Evolutionary conservation across 2,797 vertebrate species (phyloP), one percentile per base, ranked within the genome.

Genomic region (Buphagus erythrorhynchus): DNA sequence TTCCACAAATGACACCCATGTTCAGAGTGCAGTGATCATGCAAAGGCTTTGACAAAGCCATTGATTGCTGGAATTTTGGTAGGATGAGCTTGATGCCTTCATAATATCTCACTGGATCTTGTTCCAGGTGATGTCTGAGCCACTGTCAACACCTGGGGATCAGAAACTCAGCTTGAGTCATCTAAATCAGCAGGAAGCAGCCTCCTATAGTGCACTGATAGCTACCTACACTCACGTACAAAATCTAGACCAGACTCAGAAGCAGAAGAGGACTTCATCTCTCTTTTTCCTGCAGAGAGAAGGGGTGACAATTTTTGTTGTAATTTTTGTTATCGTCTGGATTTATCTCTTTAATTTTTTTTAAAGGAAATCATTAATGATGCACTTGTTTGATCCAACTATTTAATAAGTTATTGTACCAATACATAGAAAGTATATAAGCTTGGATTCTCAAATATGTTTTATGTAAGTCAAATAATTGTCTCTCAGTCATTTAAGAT

Each of bases 91-190:
- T 15, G 6, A 51, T 45, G 8, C 2, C 5, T 77, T 80, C 19
- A 4, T 21, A 62, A 14, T 55, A 26, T 18, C 29, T 88, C 15
- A 28, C 16, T 48, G 48, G 19, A 66, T 81, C 17, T 31, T 74
- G 11, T 66, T 81, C 21, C 40, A 45, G 29, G 25, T 57, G 25
- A 74, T 35, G 5, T 31, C 10, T 54, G 16, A 74, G 8, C 11
- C 36, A 35, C 20, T 3, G 0, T 25, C 54, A 61, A 40, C 2
- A 5, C 22, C 10, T 5, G 1, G 17, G 9, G 9, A 63, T 43
- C 28, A 71, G 48, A 88, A 71, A 48, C 7, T 48, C 21, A 36
- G 3, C 8, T 55, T 76, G 6, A 6, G 3, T 40, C 4, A 17
- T 43, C 9, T 62, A 66, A 73, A 79, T 24, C 9, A n/a, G 2